These are phyloP conservation scores for Perccottus glenii DNA, from an alignment of 2,113 vertebrate genomes.

Conservation along the genomic window DNA sequence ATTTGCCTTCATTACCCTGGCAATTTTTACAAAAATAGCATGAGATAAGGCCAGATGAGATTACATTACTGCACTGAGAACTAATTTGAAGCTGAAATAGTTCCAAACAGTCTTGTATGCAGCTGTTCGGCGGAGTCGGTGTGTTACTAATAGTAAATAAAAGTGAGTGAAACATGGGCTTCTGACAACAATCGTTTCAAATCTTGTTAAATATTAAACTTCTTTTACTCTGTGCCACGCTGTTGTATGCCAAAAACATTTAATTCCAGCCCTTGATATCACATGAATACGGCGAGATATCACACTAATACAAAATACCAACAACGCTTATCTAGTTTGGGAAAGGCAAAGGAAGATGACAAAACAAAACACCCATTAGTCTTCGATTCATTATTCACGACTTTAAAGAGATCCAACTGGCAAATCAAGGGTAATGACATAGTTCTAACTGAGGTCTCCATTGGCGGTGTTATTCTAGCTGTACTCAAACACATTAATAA, in stretches of 20 bases:
- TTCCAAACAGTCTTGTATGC: conserved; percentile 18
- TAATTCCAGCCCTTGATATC: conserved; percentile 13
- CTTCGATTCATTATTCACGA: conserved; percentile 47
- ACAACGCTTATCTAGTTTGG: conserved; percentile 47
- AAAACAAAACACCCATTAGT: conserved; percentile 37
- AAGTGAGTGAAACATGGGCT: conserved; percentile 28
- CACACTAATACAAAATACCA: conserved; percentile 51
- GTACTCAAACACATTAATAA: conserved; percentile 57
- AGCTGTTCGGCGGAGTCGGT: conserved; percentile 38
- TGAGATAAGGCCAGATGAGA: conserved; percentile 1
- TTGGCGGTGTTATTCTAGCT: conserved; percentile 40
- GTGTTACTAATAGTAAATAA: conserved; percentile 30
- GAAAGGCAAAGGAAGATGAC: conserved; percentile 39
- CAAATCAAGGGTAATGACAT: conserved; percentile 34
- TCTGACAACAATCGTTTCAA: conserved; percentile 38
- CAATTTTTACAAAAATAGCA: conserved; percentile 10
- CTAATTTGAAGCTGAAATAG: conserved; percentile 15
- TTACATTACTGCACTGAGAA: conserved; percentile 11
- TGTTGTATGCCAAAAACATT: conserved; percentile 27
- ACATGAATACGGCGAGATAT: conserved; percentile 39
- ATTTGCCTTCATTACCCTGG: conserved; percentile 15
- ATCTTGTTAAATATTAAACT: conserved; percentile 38
- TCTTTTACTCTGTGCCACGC: conserved; percentile 44
- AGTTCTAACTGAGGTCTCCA: conserved; percentile 41
- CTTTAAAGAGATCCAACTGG: conserved; percentile 58